phyloP scores from a whole-genome alignment of 2,888 invertebrate genomes.

The Erebia palarica region DNA sequence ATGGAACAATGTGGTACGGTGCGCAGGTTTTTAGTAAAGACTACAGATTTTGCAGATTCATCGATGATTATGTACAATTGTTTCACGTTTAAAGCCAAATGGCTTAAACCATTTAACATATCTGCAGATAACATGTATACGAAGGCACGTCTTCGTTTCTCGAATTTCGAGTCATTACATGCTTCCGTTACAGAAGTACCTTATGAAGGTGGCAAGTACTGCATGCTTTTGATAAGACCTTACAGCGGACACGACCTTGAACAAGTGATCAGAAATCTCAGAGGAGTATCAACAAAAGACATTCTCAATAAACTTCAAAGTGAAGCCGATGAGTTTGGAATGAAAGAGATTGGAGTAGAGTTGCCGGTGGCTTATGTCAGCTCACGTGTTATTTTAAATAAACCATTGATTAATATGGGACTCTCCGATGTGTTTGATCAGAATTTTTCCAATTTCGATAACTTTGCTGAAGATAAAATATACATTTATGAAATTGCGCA shows the following conservation, averaged over 20 bases:
- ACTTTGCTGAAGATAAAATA: constrained; percentile 1
- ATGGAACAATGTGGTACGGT: constrained; percentile 34
- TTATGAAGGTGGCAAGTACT: constrained; percentile 83
- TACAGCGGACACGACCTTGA: constrained; percentile 72
- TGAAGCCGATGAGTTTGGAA: constrained; percentile 73
- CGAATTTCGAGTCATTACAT: constrained; percentile 77
- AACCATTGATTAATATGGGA: constrained; percentile 84
- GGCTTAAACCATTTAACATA: neutral
- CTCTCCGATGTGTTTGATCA: constrained; percentile 84
- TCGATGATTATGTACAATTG: constrained; percentile 66
- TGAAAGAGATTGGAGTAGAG: constrained; percentile 81
- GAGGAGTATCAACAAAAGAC: constrained; percentile 65
- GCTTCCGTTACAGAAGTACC: constrained; percentile 85
- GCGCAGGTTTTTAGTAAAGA: constrained; percentile 56
- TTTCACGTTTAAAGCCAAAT: constrained; percentile 16
- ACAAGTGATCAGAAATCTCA: constrained; percentile 78
- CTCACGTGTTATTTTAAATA: constrained; percentile 80
- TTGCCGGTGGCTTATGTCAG: constrained; percentile 67
- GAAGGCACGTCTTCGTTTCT: constrained; percentile 81
- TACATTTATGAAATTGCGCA: constrained; percentile 5
- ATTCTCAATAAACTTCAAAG: constrained; percentile 74
- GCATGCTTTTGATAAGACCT: constrained; percentile 86
- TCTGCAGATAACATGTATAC: constrained; percentile 42
- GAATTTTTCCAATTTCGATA: constrained; percentile 4
- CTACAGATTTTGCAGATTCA: constrained; percentile 80